Evolutionary conservation across 2,113 vertebrate genomes (phyloP), one percentile per base, ranked within the genome.

Genomic region (Regulus satrapa): DNA sequence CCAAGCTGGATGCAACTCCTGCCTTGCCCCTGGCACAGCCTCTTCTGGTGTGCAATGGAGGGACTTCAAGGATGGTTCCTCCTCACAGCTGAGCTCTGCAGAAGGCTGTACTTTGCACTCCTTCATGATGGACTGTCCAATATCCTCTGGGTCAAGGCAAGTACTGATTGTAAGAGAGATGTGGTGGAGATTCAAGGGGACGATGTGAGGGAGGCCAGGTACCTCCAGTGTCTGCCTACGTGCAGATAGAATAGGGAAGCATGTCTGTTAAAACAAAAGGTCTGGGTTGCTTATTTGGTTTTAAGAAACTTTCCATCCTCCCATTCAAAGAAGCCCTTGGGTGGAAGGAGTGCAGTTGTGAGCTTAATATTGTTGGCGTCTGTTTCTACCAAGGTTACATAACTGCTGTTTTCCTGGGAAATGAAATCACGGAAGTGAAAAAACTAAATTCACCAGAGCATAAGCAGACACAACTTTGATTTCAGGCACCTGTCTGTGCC

Each of bases 271-370:
- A 96, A 95, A 95, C 94, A 96, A 95, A 97, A 95, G 86, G 52
- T 71, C 51, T 1, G 1, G 13, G 61, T 36, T 84, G 40, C 77
- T 94, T 97, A 91, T 97, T 97, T 97, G 83, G 55, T 81, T 97
- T 96, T 88, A 62, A 91, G 92, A 75, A 96, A 95, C 75, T 96
- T 96, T 97, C 91, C 94, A 78, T 96, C 86, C 96, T 95, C 89
- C 80, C 73, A 68, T 94, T 96, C 93, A 95, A 94, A 88, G 58
- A 93, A 86, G 59, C 46, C 79, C 56, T 84, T 77, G 58, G 77
- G 92, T 95, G 77, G 88, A 95, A 56, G 52, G 48, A 90, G 41
- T 56, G 40, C 28, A 32, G 68, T 93, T 86, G 72, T 2, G 8
- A 78, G 25, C 45, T 92, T 91, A 90, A 88, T 94, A 89, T 93